A percentile compares a stretch with the other conserved stretches of the same genome.
These are phyloP conservation scores for Tokudaia tokunoshimensis DNA, from an alignment of 2,797 vertebrate genomes.

Conservation along the genomic window DNA sequence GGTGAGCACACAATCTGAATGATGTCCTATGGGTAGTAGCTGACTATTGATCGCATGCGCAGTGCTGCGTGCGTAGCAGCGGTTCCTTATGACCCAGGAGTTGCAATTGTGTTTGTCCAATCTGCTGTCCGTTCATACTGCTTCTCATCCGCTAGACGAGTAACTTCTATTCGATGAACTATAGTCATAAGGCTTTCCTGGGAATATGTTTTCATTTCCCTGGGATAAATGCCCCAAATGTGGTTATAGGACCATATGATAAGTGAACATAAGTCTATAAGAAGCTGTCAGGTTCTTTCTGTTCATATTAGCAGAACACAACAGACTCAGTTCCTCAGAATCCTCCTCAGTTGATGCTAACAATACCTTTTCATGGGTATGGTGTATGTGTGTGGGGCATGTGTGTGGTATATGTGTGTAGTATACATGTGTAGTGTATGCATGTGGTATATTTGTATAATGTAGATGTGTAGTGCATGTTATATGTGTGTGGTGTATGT, in stretches of 20 bases:
- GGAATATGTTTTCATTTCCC: background rate
- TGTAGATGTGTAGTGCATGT: background rate
- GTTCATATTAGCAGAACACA: background rate
- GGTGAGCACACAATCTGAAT: background rate
- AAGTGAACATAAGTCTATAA: background rate
- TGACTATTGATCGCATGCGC: background rate
- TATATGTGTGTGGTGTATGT: background rate
- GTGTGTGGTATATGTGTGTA: background rate
- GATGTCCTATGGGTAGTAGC: too few species aligned
- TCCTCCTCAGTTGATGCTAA: background rate
- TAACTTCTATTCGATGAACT: background rate
- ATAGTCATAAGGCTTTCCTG: background rate
- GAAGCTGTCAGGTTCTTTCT: background rate
- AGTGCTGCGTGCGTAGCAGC: rapidly evolving
- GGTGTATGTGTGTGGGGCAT: too few species aligned
- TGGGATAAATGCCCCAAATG: background rate
- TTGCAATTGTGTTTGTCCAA: background rate
- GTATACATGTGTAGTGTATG: background rate
- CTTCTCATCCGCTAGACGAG: background rate
- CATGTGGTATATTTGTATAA: background rate
- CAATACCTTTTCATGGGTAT: background rate
- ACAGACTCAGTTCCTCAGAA: background rate
- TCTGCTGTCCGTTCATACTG: background rate
- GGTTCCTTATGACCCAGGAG: rapidly evolving
- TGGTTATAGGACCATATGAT: background rate